A percentile compares a stretch with the other conserved stretches of the same genome.
These are phyloP conservation scores for Phalacrocorax brasilianus DNA, from an alignment of 2,113 vertebrate species.

Conservation along the genomic window DNA sequence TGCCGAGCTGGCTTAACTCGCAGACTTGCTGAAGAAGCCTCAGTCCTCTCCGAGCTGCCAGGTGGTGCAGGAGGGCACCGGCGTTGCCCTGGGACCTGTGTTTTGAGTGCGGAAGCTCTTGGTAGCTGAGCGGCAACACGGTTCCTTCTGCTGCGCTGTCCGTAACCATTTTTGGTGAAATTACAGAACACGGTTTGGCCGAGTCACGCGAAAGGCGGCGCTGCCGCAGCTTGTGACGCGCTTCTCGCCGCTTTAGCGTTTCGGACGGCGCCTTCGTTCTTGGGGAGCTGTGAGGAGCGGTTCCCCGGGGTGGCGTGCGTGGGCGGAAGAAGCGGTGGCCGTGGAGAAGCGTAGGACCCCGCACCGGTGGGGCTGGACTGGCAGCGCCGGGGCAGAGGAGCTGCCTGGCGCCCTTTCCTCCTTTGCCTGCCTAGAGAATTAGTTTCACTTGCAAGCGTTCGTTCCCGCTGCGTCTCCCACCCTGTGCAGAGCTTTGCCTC, in stretches of 20 bases:
- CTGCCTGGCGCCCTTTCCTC: neutral
- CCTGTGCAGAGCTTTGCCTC: neutral
- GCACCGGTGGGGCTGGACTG: neutral
- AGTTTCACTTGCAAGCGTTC: rapidly evolving
- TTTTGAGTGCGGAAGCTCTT: neutral
- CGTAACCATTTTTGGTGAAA: too few species aligned
- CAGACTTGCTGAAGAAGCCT: neutral
- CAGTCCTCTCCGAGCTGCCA: neutral
- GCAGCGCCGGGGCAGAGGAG: neutral
- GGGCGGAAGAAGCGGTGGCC: neutral
- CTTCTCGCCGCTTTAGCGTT: neutral
- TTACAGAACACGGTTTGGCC: neutral
- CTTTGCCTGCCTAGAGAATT: neutral
- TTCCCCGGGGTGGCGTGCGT: neutral
- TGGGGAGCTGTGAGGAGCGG: neutral
- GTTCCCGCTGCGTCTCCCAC: neutral
- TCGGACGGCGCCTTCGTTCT: neutral
- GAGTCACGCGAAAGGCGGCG: neutral
- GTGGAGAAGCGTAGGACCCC: neutral
- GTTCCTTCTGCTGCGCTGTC: neutral
- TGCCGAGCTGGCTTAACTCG: neutral
- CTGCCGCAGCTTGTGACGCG: neutral
- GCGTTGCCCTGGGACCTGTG: neutral
- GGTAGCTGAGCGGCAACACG: neutral
- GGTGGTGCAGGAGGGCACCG: neutral